Evolutionary conservation across 2,888 invertebrate species (phyloP).

Genomic region (Hyposoter didymator): DNA sequence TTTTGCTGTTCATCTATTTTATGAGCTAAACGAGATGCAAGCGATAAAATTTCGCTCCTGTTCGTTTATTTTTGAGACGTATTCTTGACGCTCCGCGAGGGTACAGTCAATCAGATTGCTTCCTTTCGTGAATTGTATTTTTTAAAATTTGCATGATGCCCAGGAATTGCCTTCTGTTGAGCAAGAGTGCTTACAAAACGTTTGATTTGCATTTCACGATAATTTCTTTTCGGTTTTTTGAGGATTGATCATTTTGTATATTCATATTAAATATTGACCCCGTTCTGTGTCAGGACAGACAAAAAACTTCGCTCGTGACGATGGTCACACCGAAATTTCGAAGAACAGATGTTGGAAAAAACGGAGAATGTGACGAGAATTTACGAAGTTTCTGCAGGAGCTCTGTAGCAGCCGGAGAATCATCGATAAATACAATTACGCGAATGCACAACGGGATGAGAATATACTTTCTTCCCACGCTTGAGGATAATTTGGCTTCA

Average conservation of each 20-base stretch:
- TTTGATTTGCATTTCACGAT: not conserved
- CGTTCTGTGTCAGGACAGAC: not conserved
- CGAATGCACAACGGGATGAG: slow-evolving; percentile 33
- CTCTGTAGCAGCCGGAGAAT: slow-evolving; percentile 16
- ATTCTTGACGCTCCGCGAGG: not conserved
- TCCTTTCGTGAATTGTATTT: not conserved
- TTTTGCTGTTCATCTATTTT: not conserved
- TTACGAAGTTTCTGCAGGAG: not conserved
- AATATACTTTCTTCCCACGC: slow-evolving; percentile 48
- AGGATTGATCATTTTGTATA: not conserved
- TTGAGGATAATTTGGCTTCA: slow-evolving; percentile 34
- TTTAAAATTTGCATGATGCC: not conserved
- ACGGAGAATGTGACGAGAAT: not conserved
- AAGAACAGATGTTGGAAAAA: slow-evolving; percentile 14
- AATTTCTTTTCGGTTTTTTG: not conserved
- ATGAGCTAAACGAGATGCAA: not conserved
- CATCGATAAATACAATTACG: slow-evolving; percentile 47
- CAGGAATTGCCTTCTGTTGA: not conserved
- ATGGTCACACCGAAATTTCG: slow-evolving; percentile 16
- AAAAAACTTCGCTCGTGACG: not conserved
- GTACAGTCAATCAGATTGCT: not conserved
- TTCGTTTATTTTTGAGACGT: not conserved
- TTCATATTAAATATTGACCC: not conserved
- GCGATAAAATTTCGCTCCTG: not conserved
- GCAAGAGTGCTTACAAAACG: not conserved